These are phyloP conservation scores for Lepidurus packardi DNA, from an alignment of 1,140 invertebrate genomes.

Conservation along the genomic window DNA sequence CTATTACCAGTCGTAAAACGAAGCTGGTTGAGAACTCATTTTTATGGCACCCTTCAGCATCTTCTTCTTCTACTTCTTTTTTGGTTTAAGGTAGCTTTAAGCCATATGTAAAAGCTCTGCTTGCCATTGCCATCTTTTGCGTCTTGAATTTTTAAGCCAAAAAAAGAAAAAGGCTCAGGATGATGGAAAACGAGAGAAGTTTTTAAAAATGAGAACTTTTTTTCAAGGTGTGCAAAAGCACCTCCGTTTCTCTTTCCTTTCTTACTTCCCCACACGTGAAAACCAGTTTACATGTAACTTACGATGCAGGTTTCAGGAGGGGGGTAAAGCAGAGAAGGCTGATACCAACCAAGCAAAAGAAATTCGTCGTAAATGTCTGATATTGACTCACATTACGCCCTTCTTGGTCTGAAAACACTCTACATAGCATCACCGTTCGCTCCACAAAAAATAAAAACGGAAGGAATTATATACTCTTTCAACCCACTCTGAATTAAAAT, in stretches of 20 bases:
- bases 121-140: background rate
- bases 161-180: background rate
- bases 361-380: slow-evolving; percentile 2
- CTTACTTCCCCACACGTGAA: background rate
- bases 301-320: background rate
- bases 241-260: slow-evolving; percentile 3
- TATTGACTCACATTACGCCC: background rate
- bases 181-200: background rate
- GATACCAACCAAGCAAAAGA: background rate
- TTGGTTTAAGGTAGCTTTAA: background rate
- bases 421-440: too few species aligned
- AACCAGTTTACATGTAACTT: background rate
- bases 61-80: background rate
- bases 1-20: slow-evolving; percentile 22
- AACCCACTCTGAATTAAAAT: too few species aligned
- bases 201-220: too few species aligned
- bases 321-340: background rate
- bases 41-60: slow-evolving; percentile 13
- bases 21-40: slow-evolving; percentile 15
- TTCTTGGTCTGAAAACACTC: background rate
- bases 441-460: too few species aligned
- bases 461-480: too few species aligned
- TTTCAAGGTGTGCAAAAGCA: background rate
- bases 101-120: background rate
- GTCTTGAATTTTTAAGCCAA: background rate